Conservation (phyloP, 2,113 vertebrate genomes). For the Trematomus loennbergii region DNA sequence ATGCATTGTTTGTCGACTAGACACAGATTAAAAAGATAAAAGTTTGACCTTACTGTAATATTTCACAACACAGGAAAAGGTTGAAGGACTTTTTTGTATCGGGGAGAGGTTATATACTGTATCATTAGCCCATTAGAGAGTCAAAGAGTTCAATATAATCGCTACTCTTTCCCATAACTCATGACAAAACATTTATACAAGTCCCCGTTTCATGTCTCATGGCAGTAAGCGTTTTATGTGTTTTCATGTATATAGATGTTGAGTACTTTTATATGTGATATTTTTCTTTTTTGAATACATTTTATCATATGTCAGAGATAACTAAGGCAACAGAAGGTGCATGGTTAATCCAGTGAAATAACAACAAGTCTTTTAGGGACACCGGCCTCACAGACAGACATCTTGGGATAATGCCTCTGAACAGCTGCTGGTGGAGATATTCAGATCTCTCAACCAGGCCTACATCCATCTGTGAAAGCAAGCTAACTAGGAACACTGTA, state of each 20-base stretch:
- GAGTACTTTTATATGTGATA: background rate
- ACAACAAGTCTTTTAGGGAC: conserved; percentile 17
- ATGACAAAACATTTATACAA: conserved; percentile 23
- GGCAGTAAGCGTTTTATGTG: conserved; percentile 32
- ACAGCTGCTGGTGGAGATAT: conserved; percentile 17
- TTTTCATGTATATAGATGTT: conserved; percentile 59
- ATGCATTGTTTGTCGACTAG: conserved; percentile 42
- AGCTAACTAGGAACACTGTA: background rate
- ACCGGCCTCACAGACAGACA: conserved; percentile 22
- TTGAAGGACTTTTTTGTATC: background rate
- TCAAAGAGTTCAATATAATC: background rate
- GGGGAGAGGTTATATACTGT: conserved; percentile 1
- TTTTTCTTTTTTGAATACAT: conserved; percentile 7
- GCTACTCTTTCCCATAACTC: conserved; percentile 17
- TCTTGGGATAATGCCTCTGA: conserved; percentile 13
- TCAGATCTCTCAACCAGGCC: conserved; percentile 4
- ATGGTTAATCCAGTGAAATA: conserved; percentile 21
- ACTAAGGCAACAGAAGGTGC: conserved; percentile 8
- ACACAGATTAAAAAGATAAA: conserved; percentile 25
- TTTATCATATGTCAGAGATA: background rate
- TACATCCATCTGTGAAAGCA: background rate
- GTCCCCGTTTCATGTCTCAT: conserved; percentile 35
- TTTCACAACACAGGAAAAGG: background rate
- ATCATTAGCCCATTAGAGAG: background rate
- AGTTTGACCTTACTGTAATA: conserved; percentile 33